Evolutionary conservation across 23 tunicate genomes (phyloP), one percentile per base, ranked within the genome.

Genomic region (Corella eumyota): DNA sequence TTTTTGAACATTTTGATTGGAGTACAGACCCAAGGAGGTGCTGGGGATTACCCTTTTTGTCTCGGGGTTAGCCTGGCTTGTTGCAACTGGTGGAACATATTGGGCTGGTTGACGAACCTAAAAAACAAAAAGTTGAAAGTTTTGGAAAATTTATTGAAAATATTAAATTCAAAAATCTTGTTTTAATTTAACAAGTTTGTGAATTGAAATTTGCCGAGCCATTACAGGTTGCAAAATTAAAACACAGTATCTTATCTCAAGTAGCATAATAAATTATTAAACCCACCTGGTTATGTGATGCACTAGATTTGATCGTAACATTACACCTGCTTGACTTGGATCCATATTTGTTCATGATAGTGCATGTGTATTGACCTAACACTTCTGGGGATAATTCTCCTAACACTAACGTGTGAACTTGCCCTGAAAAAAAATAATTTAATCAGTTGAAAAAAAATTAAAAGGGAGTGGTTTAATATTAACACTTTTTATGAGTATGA

Each of bases 351-450:
- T 78, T 93, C 45, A 80, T 72, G 23, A 80, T 67, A 24, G 81
- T 72, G 62, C 95, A 84, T 20, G 79, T 68, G 78, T 93, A 93
- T 24, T 66, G 57, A 0, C 99, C 99, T 2, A 66, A 30, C 4
- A 63, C 44, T 29, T 78, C 88, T 3, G 57, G 56, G 3, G 74
- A 24, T 32, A 93, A 60, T 44, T 84, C 95, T 13, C 99, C 99
- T n/a, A 84, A 58, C 21, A 93, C 95, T 1, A 93, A 47, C 2
- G 99, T 93, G 57, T 93, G 76, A 26, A 84, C 75, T 22, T 65
- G 77, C 13, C 95, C 99, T 93, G 62, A 32, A 51, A 36, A 40
- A n/a, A n/a, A n/a, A n/a, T n/a, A n/a, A n/a, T n/a, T n/a, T n/a
- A n/a, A n/a, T n/a, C n/a, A n/a, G n/a, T n/a, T n/a, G n/a, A n/a